phyloP scores from a whole-genome alignment of 1,140 invertebrate genomes.

The Bicyclus anynana region DNA sequence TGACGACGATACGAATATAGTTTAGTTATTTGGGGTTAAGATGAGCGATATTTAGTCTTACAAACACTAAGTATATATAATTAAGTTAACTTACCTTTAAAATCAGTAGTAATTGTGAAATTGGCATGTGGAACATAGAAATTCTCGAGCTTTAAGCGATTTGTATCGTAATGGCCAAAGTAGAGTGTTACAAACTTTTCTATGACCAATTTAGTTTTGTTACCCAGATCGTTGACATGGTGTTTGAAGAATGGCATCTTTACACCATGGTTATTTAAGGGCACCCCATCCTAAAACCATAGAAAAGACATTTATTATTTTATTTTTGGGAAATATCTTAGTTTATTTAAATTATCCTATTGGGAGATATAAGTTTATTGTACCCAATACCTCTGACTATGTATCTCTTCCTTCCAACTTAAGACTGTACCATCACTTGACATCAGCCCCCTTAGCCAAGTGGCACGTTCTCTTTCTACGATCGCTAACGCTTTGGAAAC shows the following conservation, averaged over 20 bases:
- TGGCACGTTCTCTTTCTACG: too few species aligned
- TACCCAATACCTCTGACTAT: too few species aligned
- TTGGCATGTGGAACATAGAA: slow-evolving; percentile 41
- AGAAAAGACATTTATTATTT: background rate
- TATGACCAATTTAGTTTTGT: slow-evolving; percentile 40
- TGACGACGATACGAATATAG: too few species aligned
- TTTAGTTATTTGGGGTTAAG: too few species aligned
- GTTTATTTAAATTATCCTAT: too few species aligned
- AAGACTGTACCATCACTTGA: too few species aligned
- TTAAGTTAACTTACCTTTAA: slow-evolving; percentile 31
- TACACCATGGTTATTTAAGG: slow-evolving; percentile 45
- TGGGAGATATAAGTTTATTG: too few species aligned
- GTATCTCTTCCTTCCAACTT: too few species aligned
- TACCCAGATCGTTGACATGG: slow-evolving; percentile 33
- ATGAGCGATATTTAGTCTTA: too few species aligned
- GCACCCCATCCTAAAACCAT: slow-evolving; percentile 54
- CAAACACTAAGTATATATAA: background rate
- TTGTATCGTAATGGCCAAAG: slow-evolving; percentile 47
- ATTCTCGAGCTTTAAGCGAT: slow-evolving; percentile 24
- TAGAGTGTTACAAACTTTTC: slow-evolving; percentile 56
- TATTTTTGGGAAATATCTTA: too few species aligned
- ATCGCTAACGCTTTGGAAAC: too few species aligned
- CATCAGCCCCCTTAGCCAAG: too few species aligned
- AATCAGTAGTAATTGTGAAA: slow-evolving; percentile 34
- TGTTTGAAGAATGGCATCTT: slow-evolving; percentile 49